A percentile compares a stretch with the other conserved stretches of the same genome.
phyloP scores from a whole-genome alignment of 2,797 vertebrate genomes.

The Ataeniobius toweri region DNA sequence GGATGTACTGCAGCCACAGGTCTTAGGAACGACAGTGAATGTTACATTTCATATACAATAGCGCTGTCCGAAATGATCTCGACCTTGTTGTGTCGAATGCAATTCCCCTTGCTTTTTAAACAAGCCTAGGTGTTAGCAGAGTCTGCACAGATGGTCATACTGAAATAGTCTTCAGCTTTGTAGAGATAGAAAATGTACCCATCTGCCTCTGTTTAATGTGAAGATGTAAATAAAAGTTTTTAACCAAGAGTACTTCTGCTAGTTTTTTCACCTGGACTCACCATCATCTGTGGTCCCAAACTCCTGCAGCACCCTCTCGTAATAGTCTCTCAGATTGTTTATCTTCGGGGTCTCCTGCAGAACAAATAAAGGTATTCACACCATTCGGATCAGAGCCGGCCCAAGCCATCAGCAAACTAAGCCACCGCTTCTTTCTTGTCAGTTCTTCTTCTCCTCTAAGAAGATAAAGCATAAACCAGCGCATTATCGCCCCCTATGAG shows the following conservation, averaged over 20 bases:
- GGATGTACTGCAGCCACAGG: constrained; percentile 93
- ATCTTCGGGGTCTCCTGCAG: constrained; percentile 87
- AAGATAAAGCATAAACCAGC: neutral
- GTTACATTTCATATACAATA: neutral
- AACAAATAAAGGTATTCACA: neutral
- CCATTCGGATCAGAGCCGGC: neutral
- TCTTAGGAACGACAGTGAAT: constrained; percentile 69
- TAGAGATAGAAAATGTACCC: neutral
- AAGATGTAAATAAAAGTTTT: constrained; percentile 13
- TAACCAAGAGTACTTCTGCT: neutral
- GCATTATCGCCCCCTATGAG: neutral
- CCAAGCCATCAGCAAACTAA: neutral
- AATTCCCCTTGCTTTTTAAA: neutral
- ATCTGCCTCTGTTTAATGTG: neutral
- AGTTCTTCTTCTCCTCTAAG: neutral
- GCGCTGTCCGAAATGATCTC: neutral
- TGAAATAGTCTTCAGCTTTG: neutral
- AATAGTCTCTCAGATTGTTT: constrained; percentile 87
- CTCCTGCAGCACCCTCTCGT: constrained; percentile 92
- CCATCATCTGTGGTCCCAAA: constrained; percentile 88
- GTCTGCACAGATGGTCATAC: neutral
- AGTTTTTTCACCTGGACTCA: constrained; percentile 49
- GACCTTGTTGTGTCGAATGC: neutral
- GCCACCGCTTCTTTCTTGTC: neutral
- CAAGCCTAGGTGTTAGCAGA: neutral